Percentiles rank a stretch among this genome's conserved stretches.
Evolutionary conservation across 1,140 invertebrate species (phyloP).

Genomic region (Drosophila lowei): DNA sequence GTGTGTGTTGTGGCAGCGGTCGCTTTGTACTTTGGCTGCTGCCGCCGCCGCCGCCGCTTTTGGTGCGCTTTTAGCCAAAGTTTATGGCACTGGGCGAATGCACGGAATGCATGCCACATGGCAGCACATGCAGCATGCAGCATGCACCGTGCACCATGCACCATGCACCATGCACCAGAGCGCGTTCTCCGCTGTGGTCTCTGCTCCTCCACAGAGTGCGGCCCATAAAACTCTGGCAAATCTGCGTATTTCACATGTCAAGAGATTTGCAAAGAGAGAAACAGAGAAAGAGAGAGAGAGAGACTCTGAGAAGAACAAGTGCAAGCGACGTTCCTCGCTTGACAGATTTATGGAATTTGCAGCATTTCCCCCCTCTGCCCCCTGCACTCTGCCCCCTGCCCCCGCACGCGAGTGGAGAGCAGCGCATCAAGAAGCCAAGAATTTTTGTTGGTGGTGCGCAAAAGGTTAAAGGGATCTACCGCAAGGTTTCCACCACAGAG

Average conservation of each 20-base stretch:
- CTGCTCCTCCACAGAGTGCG: constrained; percentile 39
- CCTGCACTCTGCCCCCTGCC: background rate
- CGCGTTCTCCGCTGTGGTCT: constrained; percentile 37
- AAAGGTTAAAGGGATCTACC: constrained; percentile 57
- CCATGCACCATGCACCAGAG: constrained; percentile 20
- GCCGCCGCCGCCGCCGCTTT: constrained; percentile 66
- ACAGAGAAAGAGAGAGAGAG: constrained; percentile 1
- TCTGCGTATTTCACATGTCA: constrained; percentile 81
- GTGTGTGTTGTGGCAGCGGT: constrained; percentile 18
- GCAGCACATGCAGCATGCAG: constrained; percentile 9
- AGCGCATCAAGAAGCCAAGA: constrained; percentile 4
- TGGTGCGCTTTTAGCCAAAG: constrained; percentile 75
- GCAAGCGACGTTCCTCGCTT: constrained; percentile 65
- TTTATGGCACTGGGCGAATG: constrained; percentile 78
- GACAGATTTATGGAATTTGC: constrained; percentile 81
- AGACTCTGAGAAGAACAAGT: constrained; percentile 62
- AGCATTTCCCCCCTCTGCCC: constrained; percentile 37
- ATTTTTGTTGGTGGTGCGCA: constrained; percentile 32
- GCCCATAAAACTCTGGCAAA: constrained; percentile 78
- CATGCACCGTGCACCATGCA: constrained; percentile 18
- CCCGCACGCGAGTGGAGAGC: constrained; percentile 1
- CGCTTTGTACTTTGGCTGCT: constrained; percentile 57
- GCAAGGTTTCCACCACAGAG: constrained; percentile 23
- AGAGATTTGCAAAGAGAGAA: constrained; percentile 62
- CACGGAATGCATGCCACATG: constrained; percentile 67